phyloP scores from a whole-genome alignment of 2,888 invertebrate species.

The Lithophane ornitopus region DNA sequence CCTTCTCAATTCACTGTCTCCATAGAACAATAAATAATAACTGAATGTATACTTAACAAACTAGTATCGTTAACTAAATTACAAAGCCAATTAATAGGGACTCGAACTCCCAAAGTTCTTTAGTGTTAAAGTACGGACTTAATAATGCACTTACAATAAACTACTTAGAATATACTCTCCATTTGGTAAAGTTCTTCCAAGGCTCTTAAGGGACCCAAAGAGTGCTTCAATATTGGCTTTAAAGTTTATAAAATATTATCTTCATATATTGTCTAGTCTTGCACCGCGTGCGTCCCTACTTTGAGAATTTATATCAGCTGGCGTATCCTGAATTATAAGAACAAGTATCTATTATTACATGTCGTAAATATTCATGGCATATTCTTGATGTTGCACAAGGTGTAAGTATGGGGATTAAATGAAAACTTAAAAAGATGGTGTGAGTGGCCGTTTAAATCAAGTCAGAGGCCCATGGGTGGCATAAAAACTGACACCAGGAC shows the following conservation, averaged over 20 bases:
- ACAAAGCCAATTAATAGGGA: slow-evolving; percentile 65
- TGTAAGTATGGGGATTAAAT: slow-evolving; percentile 27
- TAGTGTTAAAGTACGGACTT: slow-evolving; percentile 40
- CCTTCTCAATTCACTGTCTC: slow-evolving; percentile 21
- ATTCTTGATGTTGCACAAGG: slow-evolving; percentile 36
- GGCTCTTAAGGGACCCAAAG: slow-evolving; percentile 69
- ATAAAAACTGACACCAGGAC: too few relatives aligned
- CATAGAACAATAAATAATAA: slow-evolving; percentile 61
- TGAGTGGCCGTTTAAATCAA: not conserved
- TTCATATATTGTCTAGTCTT: slow-evolving; percentile 83
- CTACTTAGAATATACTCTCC: slow-evolving; percentile 65
- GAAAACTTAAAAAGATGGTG: not conserved
- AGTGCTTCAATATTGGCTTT: slow-evolving; percentile 81
- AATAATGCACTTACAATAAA: slow-evolving; percentile 70
- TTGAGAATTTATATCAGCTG: slow-evolving; percentile 75
- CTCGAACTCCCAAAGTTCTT: slow-evolving; percentile 54
- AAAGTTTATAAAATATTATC: slow-evolving; percentile 84
- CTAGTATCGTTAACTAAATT: slow-evolving; percentile 60
- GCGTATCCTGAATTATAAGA: slow-evolving; percentile 69
- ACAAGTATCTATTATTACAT: slow-evolving; percentile 67
- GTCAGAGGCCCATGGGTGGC: too few relatives aligned
- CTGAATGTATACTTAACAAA: slow-evolving; percentile 60
- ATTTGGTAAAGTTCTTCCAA: slow-evolving; percentile 71
- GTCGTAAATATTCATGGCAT: slow-evolving; percentile 65
- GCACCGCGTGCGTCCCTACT: slow-evolving; percentile 73